phyloP scores from a whole-genome alignment of 1,140 invertebrate genomes.

The Conopomorpha cramerella region DNA sequence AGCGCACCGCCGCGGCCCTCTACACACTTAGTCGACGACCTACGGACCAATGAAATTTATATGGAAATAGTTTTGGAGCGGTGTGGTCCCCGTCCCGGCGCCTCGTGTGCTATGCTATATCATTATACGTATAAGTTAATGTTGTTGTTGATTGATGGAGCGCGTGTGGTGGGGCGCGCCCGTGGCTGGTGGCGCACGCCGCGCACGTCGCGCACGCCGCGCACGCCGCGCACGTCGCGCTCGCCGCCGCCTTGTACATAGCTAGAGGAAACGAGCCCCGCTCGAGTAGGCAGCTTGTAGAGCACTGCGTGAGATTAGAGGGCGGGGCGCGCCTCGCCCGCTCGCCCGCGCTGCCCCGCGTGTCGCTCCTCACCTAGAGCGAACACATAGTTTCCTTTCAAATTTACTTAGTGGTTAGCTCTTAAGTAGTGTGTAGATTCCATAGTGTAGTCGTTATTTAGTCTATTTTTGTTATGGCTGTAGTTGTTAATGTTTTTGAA shows the following conservation, averaged over 20 bases:
- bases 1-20: constrained; percentile 20
- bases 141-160: constrained; percentile 28
- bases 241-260: constrained; percentile 46
- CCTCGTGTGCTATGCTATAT: too few species aligned
- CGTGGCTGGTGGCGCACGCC: constrained; percentile 4
- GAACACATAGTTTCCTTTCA: constrained; percentile 49
- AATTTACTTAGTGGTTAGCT: constrained; percentile 46
- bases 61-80: constrained; percentile 24
- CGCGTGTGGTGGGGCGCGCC: constrained; percentile 8
- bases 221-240: constrained; percentile 12
- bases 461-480: constrained; percentile 58
- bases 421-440: constrained; percentile 47
- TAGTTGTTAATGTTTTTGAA: constrained; percentile 57
- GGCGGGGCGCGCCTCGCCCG: too few species aligned
- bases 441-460: constrained; percentile 55
- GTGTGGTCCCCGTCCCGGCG: too few species aligned
- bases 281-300: constrained; percentile 5
- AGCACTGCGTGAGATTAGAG: neutral
- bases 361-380: constrained; percentile 42
- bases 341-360: too few species aligned
- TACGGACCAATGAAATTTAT: constrained; percentile 35
- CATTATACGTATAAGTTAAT: constrained; percentile 32
- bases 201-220: constrained; percentile 7
- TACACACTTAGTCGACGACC: constrained; percentile 36
- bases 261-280: constrained; percentile 21